These are phyloP conservation scores for Homalodisca vitripennis DNA, from an alignment of 1,140 invertebrate species.

Conservation along the genomic window DNA sequence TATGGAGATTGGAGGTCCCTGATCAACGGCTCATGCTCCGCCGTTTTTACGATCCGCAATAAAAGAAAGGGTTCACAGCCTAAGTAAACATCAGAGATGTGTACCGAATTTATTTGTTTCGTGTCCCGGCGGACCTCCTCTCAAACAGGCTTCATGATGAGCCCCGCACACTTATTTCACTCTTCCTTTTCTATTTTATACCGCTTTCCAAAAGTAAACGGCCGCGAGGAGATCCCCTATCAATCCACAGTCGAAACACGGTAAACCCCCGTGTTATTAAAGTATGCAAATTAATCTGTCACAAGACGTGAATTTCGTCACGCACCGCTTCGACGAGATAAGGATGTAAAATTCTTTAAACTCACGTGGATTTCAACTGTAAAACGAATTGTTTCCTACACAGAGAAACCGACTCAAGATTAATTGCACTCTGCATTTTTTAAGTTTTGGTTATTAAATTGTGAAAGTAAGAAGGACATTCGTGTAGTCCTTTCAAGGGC, in stretches of 20 bases:
- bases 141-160: neutral
- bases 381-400: too few species aligned
- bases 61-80: constrained; percentile 23
- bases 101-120: constrained; percentile 26
- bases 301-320: neutral
- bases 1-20: constrained; percentile 20
- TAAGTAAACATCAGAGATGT: constrained; percentile 27
- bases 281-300: constrained; percentile 7
- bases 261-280: neutral
- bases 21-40: constrained; percentile 18
- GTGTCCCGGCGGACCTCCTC: neutral
- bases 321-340: constrained; percentile 1
- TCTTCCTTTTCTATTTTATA: too few species aligned
- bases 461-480: too few species aligned
- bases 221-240: too few species aligned
- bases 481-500: too few species aligned
- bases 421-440: too few species aligned
- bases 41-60: constrained; percentile 23
- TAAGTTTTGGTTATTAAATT: too few species aligned
- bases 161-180: too few species aligned
- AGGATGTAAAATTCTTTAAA: too few species aligned
- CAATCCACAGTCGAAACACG: neutral
- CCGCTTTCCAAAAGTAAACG: too few species aligned
- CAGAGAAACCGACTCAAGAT: too few species aligned
- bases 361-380: too few species aligned